Conservation (phyloP, 2,113 vertebrate genomes). For the Neomonachus schauinslandi region DNA sequence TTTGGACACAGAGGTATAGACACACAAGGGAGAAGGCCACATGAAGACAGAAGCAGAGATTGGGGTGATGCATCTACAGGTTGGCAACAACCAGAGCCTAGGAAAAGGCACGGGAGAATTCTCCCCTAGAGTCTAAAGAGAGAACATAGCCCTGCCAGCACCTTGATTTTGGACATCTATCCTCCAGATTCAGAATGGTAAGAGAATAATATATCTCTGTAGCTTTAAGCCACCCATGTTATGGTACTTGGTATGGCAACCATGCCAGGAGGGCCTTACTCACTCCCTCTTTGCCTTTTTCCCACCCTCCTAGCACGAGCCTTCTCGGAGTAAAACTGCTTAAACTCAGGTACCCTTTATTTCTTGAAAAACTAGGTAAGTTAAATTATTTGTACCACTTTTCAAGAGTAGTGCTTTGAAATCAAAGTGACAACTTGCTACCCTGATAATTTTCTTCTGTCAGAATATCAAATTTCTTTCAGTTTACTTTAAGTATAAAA, state of each 20-base stretch:
- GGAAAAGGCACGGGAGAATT: background rate
- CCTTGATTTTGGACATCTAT: background rate
- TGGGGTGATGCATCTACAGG: background rate
- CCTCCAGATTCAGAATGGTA: background rate
- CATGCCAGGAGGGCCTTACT: background rate
- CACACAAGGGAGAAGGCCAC: background rate
- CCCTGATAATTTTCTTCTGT: slow-evolving; percentile 21
- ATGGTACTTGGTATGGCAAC: background rate
- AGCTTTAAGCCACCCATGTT: background rate
- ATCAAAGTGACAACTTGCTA: slow-evolving; percentile 20
- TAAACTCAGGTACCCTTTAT: background rate
- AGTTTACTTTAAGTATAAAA: slow-evolving; percentile 55
- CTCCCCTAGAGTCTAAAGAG: background rate
- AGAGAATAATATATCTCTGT: background rate
- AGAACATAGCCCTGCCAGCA: background rate
- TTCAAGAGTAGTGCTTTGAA: slow-evolving; percentile 19
- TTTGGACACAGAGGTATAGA: background rate
- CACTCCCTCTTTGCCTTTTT: background rate
- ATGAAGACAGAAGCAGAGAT: background rate
- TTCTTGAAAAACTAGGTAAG: background rate
- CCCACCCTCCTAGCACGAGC: background rate
- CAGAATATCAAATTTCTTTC: slow-evolving; percentile 47
- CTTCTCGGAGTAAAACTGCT: background rate
- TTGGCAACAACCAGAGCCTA: background rate
- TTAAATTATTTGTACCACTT: background rate